Evolutionary conservation across 2,888 invertebrate genomes (phyloP), one percentile per base, ranked within the genome.

Genomic region (Drosophila macrospina): DNA sequence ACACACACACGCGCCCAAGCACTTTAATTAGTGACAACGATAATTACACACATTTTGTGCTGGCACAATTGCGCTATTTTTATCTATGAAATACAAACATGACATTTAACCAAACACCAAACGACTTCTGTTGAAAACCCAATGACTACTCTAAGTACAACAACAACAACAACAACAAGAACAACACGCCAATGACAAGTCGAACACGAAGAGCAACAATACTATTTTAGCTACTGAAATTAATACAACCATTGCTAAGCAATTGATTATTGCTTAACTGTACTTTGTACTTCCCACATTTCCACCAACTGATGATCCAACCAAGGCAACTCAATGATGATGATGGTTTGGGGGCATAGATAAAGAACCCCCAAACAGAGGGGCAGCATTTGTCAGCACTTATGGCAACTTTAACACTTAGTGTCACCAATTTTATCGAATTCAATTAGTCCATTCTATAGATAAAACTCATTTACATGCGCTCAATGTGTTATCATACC

Each of bases 11-110:
- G 28, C 28, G 28, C 28, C 28, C 28, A 59, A 30, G 42, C 67
- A 71, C 69, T 86, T 86, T 89, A 90, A 89, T 89, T 89, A 89
- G 86, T 90, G 75, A 89, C 88, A 89, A 89, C 86, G 80, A 84
- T 82, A 90, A 90, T 89, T 89, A 89, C 88, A 89, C 82, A 88
- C 69, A 81, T 82, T 82, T 79, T 73, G 80, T 64, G 69, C 78
- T 73, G 75, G 69, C 75, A 75, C 78, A 75, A 73, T 75, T 75
- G 79, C 70, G 75, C 66, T 78, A 74, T 77, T 88, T 88, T 84
- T 84, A 84, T 84, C 83, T 81, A 61, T 51, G 74, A 75, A 78
- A 67, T 69, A 78, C 69, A 72, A 79, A 79, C 81, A 81, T 52
- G 74, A 80, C 75, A 79, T 71, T 78, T 54, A 76, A 45, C 76